Conservation (phyloP, 2,797 vertebrate species). For the Clarias fuscus region DNA sequence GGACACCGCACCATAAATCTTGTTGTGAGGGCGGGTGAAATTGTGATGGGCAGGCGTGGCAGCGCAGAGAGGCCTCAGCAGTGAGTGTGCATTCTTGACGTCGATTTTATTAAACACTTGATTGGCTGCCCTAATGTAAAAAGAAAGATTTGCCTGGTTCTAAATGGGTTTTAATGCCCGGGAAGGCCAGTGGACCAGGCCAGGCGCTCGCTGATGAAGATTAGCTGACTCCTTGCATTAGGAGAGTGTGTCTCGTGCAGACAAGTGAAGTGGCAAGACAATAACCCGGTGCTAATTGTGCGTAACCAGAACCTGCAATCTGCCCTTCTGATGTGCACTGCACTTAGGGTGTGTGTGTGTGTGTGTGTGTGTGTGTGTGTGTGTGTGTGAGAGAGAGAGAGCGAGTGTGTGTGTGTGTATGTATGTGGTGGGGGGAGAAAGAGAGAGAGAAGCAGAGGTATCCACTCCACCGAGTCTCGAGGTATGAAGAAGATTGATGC, state of each 20-base stretch:
- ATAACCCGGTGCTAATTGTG: conserved; percentile 90
- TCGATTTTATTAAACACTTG: conserved; percentile 72
- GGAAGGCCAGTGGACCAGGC: conserved; percentile 71
- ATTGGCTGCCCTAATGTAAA: conserved; percentile 69
- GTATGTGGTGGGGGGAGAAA: conserved; percentile 26
- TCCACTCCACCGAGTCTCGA: conserved; percentile 39
- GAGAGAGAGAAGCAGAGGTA: conserved; percentile 9
- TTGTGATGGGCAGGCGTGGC: conserved; percentile 64
- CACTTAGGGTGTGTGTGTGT: conserved; percentile 40
- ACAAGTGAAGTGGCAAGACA: conserved; percentile 85
- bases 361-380: conserved; percentile 33
- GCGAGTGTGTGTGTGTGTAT: conserved; percentile 6
- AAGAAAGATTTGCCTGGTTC: conserved; percentile 70
- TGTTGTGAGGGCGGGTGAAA: conserved; percentile 53
- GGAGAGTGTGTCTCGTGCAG: conserved; percentile 80
- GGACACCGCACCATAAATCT: conserved; percentile 63
- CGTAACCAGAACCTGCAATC: conserved; percentile 76
- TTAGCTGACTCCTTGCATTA: conserved; percentile 86
- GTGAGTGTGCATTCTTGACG: conserved; percentile 54
- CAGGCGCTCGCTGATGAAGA: conserved; percentile 82
- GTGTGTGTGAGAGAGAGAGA: no score
- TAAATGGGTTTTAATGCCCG: conserved; percentile 76
- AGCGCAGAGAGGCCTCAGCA: conserved; percentile 48
- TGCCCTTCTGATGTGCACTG: conserved; percentile 52
- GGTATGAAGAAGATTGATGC: conserved; percentile 35